Evolutionary conservation across 2,797 vertebrate species (phyloP).

Genomic region (Enteromius radiatus): DNA sequence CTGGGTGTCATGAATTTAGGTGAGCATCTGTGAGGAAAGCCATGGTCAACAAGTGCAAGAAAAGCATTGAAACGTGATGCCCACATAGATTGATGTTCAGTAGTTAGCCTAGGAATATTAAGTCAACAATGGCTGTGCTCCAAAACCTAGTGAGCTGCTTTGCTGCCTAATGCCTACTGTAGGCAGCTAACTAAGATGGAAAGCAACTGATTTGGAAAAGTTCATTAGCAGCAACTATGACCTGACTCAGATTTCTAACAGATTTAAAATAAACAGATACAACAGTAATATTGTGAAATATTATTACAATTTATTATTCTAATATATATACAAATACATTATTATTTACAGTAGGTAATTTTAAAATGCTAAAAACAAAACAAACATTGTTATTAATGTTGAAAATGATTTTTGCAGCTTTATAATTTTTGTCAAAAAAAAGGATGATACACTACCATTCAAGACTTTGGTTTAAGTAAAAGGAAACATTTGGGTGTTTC

Average conservation of each 20-base stretch:
- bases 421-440: too few species aligned
- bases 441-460: too few species aligned
- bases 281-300: not conserved
- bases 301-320: not conserved
- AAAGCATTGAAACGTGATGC: not conserved
- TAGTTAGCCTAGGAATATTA: not conserved
- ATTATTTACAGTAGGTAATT: too few species aligned
- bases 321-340: too few species aligned
- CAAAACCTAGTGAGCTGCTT: not conserved
- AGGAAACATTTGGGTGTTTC: too few species aligned
- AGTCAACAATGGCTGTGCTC: constrained; percentile 33
- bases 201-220: not conserved
- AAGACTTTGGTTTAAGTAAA: too few species aligned
- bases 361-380: too few species aligned
- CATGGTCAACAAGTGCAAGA: not conserved
- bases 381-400: too few species aligned
- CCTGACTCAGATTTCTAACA: too few species aligned
- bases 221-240: too few species aligned
- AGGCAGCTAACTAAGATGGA: not conserved
- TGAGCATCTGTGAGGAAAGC: not conserved
- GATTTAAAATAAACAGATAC: not conserved
- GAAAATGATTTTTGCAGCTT: too few species aligned
- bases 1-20: not conserved
- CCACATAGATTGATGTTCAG: constrained; percentile 30
- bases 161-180: not conserved